phyloP scores from a whole-genome alignment of 2,797 vertebrate genomes.

The Pipistrellus kuhlii region DNA sequence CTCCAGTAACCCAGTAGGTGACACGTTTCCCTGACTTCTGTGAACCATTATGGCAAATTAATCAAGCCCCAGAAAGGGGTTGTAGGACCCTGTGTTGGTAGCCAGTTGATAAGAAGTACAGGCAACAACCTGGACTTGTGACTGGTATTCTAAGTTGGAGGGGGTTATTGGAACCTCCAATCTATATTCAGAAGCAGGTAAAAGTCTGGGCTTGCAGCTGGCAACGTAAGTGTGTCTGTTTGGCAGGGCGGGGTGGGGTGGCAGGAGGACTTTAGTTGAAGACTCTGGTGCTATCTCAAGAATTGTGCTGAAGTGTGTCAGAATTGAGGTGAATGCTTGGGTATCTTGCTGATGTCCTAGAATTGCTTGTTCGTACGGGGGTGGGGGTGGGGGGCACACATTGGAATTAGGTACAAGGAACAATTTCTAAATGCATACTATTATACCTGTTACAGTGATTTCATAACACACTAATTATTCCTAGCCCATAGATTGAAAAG shows the following conservation, averaged over 20 bases:
- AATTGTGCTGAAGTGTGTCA: background rate
- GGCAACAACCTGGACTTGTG: background rate
- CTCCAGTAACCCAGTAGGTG: background rate
- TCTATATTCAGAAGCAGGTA: background rate
- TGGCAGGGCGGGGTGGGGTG: no score
- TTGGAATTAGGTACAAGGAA: background rate
- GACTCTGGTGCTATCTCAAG: background rate
- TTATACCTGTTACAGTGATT: background rate
- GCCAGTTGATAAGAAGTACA: background rate
- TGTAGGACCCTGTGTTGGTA: background rate
- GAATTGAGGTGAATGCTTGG: background rate
- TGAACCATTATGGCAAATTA: background rate
- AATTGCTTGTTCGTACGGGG: background rate
- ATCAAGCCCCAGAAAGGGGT: background rate
- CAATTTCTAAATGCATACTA: background rate
- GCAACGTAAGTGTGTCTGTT: background rate
- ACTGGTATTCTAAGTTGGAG: background rate
- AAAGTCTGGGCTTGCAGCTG: background rate
- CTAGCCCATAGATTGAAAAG: background rate
- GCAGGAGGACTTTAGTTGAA: background rate
- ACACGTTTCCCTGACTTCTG: background rate
- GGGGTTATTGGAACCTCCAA: background rate
- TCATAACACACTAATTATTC: background rate
- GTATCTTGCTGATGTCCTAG: background rate
- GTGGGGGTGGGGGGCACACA: background rate